phyloP scores from a whole-genome alignment of 2,797 vertebrate species.

The Centroberyx gerrardi region DNA sequence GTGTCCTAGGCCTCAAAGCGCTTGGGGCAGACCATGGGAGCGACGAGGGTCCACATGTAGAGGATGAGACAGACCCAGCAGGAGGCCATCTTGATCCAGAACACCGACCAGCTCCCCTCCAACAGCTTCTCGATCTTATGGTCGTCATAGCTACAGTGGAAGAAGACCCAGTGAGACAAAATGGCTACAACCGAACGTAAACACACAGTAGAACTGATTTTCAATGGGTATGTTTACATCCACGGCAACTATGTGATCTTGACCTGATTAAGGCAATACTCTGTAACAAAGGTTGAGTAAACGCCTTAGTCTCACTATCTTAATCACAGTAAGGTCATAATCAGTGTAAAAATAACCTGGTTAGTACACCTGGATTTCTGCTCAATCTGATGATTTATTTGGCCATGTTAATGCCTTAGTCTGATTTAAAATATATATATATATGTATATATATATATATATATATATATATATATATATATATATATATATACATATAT shows the following conservation, averaged over 20 bases:
- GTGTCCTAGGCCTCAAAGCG: conserved; percentile 90
- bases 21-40: conserved; percentile 92
- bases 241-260: not conserved
- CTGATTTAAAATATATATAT: no score
- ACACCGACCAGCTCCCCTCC: conserved; percentile 93
- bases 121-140: conserved; percentile 94
- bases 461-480: no score
- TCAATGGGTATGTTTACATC: not conserved
- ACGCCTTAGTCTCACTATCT: no score
- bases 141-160: conserved; percentile 87
- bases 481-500: no score
- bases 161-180: conserved; percentile 6
- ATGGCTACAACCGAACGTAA: not conserved
- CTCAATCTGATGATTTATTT: no score
- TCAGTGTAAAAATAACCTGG: no score
- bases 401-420: no score
- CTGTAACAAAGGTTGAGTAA: no score
- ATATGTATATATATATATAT: no score
- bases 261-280: no score
- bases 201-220: not conserved
- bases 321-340: no score
- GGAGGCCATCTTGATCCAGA: conserved; percentile 98
- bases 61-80: conserved; percentile 95
- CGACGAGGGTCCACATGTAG: conserved; percentile 92
- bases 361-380: no score